These are phyloP conservation scores for Syrphus vitripennis DNA, from an alignment of 2,888 invertebrate species.

Conservation along the genomic window DNA sequence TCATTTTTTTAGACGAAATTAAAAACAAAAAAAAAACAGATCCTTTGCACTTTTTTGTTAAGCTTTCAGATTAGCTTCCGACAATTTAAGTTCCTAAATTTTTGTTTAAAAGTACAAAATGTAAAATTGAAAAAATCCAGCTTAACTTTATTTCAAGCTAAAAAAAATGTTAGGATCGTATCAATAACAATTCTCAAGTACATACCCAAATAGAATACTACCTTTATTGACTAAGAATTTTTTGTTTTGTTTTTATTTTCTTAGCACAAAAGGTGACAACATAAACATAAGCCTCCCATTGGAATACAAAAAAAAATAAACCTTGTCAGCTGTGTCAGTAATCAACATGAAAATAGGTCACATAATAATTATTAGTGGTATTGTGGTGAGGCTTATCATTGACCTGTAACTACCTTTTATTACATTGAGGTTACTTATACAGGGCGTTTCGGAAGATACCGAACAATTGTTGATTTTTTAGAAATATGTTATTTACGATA, in stretches of 20 bases:
- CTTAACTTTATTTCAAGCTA: not conserved
- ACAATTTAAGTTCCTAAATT: too few species aligned
- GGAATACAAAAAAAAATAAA: not conserved
- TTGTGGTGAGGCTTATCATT: constrained; percentile 1
- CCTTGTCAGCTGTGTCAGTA: not conserved
- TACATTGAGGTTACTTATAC: not conserved
- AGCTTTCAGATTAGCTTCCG: too few species aligned
- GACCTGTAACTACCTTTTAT: not conserved
- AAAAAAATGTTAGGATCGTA: too few species aligned
- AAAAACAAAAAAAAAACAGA: too few species aligned
- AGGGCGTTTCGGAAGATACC: not conserved
- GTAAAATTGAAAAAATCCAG: not conserved
- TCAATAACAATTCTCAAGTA: not conserved
- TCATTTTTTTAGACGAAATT: too few species aligned
- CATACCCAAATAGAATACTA: not conserved
- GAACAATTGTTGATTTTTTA: too few species aligned
- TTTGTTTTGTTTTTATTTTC: not conserved
- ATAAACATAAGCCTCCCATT: not conserved
- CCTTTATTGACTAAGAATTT: not conserved
- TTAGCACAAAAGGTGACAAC: not conserved
- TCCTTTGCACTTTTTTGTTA: too few species aligned
- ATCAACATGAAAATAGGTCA: not conserved
- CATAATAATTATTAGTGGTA: not conserved
- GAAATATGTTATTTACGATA: too few species aligned
- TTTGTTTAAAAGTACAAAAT: too few species aligned